phyloP scores from a whole-genome alignment of 1,140 invertebrate species.

The Callitettix versicolor region DNA sequence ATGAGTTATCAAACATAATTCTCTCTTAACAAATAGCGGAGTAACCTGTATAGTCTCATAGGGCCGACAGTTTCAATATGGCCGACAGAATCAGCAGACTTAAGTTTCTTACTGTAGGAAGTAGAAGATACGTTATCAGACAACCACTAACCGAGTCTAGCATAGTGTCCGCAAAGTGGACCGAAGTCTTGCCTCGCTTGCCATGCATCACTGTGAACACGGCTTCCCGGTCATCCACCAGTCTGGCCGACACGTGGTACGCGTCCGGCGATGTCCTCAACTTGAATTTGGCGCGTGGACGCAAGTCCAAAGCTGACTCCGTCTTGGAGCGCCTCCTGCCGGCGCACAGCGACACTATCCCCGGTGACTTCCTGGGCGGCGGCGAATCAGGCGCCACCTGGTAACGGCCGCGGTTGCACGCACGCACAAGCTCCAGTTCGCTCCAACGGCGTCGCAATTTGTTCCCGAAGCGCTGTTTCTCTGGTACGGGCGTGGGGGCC shows the following conservation, averaged over 20 bases:
- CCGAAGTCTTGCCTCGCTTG: too few relatives aligned
- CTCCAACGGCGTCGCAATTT: conserved; percentile 20
- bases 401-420: background rate
- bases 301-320: background rate
- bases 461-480: conserved; percentile 6
- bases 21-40: too few relatives aligned
- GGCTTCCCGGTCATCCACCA: background rate
- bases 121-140: too few relatives aligned
- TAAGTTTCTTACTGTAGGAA: too few relatives aligned
- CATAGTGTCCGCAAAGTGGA: too few relatives aligned
- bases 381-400: background rate
- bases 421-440: conserved; percentile 17
- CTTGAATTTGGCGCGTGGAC: background rate
- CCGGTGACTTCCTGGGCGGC: background rate
- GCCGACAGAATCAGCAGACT: too few relatives aligned
- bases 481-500: background rate
- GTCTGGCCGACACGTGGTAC: background rate
- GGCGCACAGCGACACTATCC: conserved; percentile 2
- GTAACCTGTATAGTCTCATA: too few relatives aligned
- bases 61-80: too few relatives aligned
- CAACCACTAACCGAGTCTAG: too few relatives aligned
- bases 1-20: too few relatives aligned
- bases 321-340: background rate
- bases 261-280: background rate
- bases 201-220: background rate